phyloP scores from a whole-genome alignment of 2,113 vertebrate genomes.

The Hippocampus guttulatus region DNA sequence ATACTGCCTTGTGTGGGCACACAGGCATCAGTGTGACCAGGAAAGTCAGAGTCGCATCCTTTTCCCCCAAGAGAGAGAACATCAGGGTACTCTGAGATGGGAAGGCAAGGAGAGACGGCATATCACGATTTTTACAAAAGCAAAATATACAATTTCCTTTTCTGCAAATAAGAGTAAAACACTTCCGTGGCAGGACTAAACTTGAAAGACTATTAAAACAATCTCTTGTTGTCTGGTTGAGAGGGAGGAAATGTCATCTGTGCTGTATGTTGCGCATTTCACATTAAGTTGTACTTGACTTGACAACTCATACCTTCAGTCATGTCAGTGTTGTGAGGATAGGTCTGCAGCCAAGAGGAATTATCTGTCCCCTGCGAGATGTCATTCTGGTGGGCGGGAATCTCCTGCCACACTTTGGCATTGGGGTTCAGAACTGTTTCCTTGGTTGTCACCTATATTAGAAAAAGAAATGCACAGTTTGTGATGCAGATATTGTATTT shows the following conservation, averaged over 20 bases:
- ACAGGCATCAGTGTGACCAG: slow-evolving; percentile 32
- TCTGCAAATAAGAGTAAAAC: not conserved
- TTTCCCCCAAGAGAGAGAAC: slow-evolving; percentile 48
- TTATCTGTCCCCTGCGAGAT: slow-evolving; percentile 73
- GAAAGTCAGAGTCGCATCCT: slow-evolving; percentile 39
- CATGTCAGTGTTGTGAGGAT: slow-evolving; percentile 50
- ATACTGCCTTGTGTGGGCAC: slow-evolving; percentile 34
- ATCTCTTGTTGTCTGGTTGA: no score
- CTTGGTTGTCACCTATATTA: slow-evolving; percentile 89
- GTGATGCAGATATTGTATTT: not conserved
- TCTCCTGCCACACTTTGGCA: slow-evolving; percentile 96
- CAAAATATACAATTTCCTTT: not conserved
- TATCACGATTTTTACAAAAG: not conserved
- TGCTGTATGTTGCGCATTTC: no score
- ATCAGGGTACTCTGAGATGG: slow-evolving; percentile 51
- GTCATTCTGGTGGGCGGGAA: slow-evolving; percentile 76
- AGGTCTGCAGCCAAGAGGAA: slow-evolving; percentile 78
- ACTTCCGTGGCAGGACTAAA: not conserved
- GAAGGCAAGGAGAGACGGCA: not conserved
- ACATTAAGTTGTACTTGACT: no score
- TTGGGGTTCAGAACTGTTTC: slow-evolving; percentile 93
- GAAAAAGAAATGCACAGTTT: slow-evolving; percentile 2
- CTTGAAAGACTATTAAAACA: not conserved
- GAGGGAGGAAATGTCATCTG: no score
- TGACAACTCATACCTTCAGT: slow-evolving; percentile 73